Evolutionary conservation across 2,797 vertebrate genomes (phyloP).

Genomic region (Sebastes taczanowskii): DNA sequence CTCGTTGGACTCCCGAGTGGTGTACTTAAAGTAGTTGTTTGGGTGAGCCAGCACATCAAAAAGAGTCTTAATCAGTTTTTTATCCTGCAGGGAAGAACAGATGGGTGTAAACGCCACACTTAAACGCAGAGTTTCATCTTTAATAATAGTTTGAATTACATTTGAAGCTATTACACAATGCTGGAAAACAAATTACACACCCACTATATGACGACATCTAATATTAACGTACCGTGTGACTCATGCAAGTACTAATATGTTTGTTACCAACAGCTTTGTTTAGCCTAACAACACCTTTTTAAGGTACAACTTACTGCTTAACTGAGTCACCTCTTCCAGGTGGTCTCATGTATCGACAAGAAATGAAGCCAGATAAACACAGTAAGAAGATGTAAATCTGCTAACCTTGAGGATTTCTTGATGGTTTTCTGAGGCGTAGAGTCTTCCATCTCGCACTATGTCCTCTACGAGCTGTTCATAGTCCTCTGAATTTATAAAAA

Average conservation of each 20-base stretch:
- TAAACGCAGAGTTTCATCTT: not conserved
- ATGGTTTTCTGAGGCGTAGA: conserved; percentile 98
- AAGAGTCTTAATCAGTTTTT: conserved; percentile 99
- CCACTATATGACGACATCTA: not conserved
- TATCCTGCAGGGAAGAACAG: conserved; percentile 85
- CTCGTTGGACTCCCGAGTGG: conserved; percentile 96
- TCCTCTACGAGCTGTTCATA: conserved; percentile 98
- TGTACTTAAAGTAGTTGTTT: conserved; percentile 99
- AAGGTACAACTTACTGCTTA: not conserved
- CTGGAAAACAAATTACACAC: not conserved
- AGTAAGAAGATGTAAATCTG: not conserved
- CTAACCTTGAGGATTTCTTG: conserved; percentile 98
- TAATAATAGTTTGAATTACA: not conserved
- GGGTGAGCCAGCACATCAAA: conserved; percentile 98
- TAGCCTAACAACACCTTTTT: not conserved
- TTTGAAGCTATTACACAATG: not conserved
- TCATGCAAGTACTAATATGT: not conserved
- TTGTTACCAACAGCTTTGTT: conserved; percentile 5
- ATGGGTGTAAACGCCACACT: not conserved
- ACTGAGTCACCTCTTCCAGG: not conserved
- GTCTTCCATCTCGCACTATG: conserved; percentile 95
- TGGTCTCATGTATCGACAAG: not conserved
- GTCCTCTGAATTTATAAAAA: conserved; percentile 86
- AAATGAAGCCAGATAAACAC: not conserved
- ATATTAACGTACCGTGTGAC: not conserved